Evolutionary conservation across 2,113 vertebrate species (phyloP).

Genomic region (Psophia crepitans): DNA sequence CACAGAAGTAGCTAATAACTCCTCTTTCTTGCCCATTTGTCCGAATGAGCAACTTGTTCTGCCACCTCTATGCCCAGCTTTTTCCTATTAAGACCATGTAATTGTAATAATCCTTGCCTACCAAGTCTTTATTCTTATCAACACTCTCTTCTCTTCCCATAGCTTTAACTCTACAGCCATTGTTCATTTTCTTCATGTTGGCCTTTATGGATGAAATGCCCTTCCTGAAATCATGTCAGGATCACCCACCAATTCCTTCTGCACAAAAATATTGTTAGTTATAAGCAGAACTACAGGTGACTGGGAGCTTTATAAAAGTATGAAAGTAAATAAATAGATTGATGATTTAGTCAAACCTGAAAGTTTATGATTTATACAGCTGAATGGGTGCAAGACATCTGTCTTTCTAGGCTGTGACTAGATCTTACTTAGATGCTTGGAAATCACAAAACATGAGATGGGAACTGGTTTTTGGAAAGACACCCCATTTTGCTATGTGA

Average conservation of each 20-base stretch:
- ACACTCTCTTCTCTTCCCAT: background rate
- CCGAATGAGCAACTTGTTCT: background rate
- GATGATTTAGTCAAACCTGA: background rate
- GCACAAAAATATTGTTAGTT: background rate
- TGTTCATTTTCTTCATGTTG: background rate
- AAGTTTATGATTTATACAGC: background rate
- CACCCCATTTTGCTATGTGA: background rate
- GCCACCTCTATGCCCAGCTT: background rate
- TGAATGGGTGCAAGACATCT: background rate
- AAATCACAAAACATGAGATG: background rate
- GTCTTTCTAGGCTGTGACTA: background rate
- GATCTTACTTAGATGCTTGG: background rate
- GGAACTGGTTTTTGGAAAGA: background rate
- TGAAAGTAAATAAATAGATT: background rate
- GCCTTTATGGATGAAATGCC: background rate
- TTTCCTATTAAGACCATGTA: background rate
- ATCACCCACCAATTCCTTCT: background rate
- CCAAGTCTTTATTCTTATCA: background rate
- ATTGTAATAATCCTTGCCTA: background rate
- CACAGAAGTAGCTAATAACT: background rate
- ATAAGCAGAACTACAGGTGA: background rate
- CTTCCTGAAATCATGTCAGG: background rate
- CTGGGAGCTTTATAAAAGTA: background rate
- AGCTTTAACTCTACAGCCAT: background rate
- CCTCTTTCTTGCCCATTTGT: background rate